These are phyloP conservation scores for Lamproptera curius DNA, from an alignment of 2,888 invertebrate genomes.

Conservation along the genomic window DNA sequence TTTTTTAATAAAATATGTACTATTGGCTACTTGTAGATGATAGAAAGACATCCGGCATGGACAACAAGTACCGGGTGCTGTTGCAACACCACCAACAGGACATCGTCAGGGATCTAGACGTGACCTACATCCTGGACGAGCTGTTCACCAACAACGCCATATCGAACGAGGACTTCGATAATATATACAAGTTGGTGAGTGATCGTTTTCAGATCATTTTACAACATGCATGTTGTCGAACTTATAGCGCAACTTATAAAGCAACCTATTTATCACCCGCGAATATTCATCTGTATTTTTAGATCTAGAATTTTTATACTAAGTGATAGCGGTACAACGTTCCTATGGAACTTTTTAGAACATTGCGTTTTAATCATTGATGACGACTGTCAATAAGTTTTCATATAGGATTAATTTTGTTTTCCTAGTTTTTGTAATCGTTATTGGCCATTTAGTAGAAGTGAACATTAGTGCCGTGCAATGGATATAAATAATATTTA, in stretches of 20 bases:
- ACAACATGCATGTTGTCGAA: not conserved
- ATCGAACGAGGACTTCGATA: slow-evolving; percentile 51
- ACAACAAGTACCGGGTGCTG: slow-evolving; percentile 51
- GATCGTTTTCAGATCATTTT: not conserved
- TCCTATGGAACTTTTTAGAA: no score
- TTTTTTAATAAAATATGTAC: slow-evolving; percentile 5
- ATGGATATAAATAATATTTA: no score
- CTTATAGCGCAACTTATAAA: not conserved
- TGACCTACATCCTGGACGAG: slow-evolving; percentile 63
- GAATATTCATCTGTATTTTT: not conserved
- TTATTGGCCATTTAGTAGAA: no score
- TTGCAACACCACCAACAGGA: slow-evolving; percentile 60
- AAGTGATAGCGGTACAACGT: no score
- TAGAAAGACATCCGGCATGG: slow-evolving; percentile 49
- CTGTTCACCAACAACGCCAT: slow-evolving; percentile 61
- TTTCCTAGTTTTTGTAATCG: no score
- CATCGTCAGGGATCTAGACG: slow-evolving; percentile 69
- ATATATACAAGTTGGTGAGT: slow-evolving; percentile 50
- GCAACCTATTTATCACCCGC: not conserved
- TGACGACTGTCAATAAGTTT: no score
- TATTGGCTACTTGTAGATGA: slow-evolving; percentile 49
- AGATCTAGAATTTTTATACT: not conserved
- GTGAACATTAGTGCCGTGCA: no score
- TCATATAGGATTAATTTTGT: no score
- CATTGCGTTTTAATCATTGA: no score